Conservation (phyloP, 2,888 invertebrate species). For the Aspidiotus rigidus region DNA sequence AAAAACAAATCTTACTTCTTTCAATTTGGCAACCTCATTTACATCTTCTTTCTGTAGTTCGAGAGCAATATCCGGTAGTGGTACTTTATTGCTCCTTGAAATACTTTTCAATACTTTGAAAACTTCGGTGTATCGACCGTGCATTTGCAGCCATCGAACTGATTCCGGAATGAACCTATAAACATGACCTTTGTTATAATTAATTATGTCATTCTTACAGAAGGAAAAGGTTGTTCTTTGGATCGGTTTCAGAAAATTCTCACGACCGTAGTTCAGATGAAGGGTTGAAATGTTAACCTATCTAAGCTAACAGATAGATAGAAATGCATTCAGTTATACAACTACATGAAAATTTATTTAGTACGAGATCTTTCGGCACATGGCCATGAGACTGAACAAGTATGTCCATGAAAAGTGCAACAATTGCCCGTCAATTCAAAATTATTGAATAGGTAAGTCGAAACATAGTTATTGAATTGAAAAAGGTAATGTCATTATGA, state of each 20-base stretch:
- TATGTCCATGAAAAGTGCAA: no score
- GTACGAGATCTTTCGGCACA: no score
- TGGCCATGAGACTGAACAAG: no score
- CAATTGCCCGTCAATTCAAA: no score
- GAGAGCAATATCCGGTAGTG: constrained; percentile 35
- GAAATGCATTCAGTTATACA: no score
- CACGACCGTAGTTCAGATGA: no score
- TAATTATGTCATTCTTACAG: not conserved
- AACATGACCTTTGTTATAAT: not conserved
- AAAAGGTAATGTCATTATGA: no score
- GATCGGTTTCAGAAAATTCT: not conserved
- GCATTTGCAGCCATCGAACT: constrained; percentile 44
- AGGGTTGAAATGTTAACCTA: no score
- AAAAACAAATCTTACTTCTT: no score
- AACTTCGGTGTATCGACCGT: constrained; percentile 42
- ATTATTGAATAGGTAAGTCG: no score
- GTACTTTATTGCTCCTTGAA: constrained; percentile 41
- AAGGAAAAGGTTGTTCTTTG: not conserved
- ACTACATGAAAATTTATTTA: no score
- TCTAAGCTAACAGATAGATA: not conserved
- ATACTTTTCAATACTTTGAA: constrained; percentile 41
- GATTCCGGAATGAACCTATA: constrained; percentile 45
- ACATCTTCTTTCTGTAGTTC: constrained; percentile 20
- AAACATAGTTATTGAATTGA: no score
- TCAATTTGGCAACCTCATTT: not conserved